phyloP scores from a whole-genome alignment of 2,797 vertebrate species.

The Silurus lanzhouensis region DNA sequence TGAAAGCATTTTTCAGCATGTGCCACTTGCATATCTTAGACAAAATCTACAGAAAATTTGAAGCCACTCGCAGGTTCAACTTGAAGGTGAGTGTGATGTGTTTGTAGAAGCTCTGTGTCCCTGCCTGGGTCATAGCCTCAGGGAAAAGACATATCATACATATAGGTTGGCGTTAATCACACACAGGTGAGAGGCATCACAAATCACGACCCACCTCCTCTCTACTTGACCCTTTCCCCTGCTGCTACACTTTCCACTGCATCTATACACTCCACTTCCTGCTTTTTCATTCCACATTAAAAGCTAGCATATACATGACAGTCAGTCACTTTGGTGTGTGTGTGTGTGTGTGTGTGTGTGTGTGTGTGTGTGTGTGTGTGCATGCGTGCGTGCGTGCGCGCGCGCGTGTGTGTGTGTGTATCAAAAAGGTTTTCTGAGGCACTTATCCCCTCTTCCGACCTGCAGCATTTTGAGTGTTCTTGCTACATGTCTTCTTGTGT shows the following conservation, averaged over 20 bases:
- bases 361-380: background rate
- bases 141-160: background rate
- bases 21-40: background rate
- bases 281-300: background rate
- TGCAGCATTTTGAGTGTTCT: conserved; percentile 77
- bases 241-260: background rate
- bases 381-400: conserved; percentile 24
- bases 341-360: background rate
- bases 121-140: background rate
- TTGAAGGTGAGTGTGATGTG: background rate
- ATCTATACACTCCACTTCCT: background rate
- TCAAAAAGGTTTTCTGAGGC: conserved; percentile 51
- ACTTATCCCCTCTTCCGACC: conserved; percentile 55
- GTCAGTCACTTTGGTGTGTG: background rate
- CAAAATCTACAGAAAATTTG: background rate
- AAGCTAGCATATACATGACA: background rate
- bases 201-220: background rate
- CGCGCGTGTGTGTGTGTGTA: conserved; percentile 23
- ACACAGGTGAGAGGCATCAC: background rate
- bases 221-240: background rate
- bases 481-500: conserved; percentile 80
- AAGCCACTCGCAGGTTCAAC: background rate
- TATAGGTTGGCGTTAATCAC: background rate
- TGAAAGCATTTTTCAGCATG: background rate
- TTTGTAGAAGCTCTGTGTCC: background rate